phyloP scores from a whole-genome alignment of 2,888 invertebrate genomes.

The Teleiodes luculella region DNA sequence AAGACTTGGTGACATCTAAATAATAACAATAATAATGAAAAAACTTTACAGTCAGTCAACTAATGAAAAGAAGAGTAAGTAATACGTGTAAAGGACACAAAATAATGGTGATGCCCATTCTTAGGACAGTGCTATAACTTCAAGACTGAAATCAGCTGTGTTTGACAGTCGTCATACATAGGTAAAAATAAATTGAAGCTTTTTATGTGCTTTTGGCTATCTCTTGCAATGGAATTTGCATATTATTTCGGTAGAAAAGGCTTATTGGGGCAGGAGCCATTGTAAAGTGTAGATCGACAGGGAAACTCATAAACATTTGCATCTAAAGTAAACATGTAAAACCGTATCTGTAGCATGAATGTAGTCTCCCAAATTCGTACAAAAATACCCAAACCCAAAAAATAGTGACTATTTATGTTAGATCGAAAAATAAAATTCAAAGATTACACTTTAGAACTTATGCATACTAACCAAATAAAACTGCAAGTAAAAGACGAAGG shows the following conservation, averaged over 20 bases:
- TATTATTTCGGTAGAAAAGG: neutral
- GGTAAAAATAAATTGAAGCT: constrained; percentile 9
- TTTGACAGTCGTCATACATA: constrained; percentile 1
- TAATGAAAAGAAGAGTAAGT: neutral
- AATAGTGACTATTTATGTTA: constrained; percentile 20
- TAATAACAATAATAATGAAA: neutral
- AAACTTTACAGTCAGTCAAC: neutral
- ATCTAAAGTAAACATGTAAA: constrained; percentile 5
- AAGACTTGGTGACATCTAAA: constrained; percentile 12
- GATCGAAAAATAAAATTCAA: constrained; percentile 23
- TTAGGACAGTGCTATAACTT: constrained; percentile 9
- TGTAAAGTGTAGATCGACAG: constrained; percentile 6
- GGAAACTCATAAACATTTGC: constrained; percentile 8
- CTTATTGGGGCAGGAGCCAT: neutral
- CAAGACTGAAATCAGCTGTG: neutral
- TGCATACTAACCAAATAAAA: constrained; percentile 11
- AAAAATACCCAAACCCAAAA: constrained; percentile 17
- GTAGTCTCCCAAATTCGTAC: neutral
- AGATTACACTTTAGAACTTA: constrained; percentile 19
- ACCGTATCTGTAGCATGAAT: neutral
- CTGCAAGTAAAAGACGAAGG: constrained; percentile 12
- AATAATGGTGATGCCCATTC: constrained; percentile 12
- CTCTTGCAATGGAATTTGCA: neutral
- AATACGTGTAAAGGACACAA: constrained; percentile 11
- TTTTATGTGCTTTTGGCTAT: neutral